Percentiles rank a stretch among this genome's conserved stretches.
phyloP scores from a whole-genome alignment of 2,888 invertebrate genomes.

The Apamea epomidion region DNA sequence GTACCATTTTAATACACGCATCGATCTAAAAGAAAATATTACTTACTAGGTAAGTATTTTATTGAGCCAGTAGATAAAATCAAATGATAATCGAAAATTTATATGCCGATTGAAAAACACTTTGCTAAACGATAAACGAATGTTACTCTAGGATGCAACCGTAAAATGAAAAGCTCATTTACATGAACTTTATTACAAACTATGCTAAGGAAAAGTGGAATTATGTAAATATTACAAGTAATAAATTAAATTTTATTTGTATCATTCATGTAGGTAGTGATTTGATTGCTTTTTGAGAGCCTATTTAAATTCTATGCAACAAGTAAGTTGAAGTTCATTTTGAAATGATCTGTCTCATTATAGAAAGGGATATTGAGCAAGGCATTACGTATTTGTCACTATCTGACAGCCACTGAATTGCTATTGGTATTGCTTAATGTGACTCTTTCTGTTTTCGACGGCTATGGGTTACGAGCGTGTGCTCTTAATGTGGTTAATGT shows the following conservation, averaged over 20 bases:
- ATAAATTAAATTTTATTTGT: conserved; percentile 40
- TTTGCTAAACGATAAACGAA: conserved; percentile 32
- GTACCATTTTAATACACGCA: background rate
- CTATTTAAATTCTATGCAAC: conserved; percentile 6
- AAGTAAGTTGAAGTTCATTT: conserved; percentile 9
- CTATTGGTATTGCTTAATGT: background rate
- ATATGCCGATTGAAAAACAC: conserved; percentile 24
- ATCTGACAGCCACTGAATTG: background rate
- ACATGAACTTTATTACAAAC: conserved; percentile 51
- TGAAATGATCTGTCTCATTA: conserved; percentile 29
- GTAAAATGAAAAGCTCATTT: conserved; percentile 58
- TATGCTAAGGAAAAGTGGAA: conserved; percentile 40
- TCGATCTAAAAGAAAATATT: background rate
- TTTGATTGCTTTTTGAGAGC: conserved; percentile 25
- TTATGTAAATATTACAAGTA: conserved; percentile 57
- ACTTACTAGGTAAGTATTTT: background rate
- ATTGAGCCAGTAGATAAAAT: background rate
- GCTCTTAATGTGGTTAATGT: background rate
- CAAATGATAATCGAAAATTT: background rate
- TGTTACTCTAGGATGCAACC: conserved; percentile 44
- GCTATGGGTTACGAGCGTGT: background rate
- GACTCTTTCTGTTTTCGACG: background rate
- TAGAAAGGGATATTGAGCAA: conserved; percentile 7
- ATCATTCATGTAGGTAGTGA: conserved; percentile 7
- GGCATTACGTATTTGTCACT: background rate